A percentile compares a stretch with the other conserved stretches of the same genome.
Conservation (phyloP, 1,140 invertebrate species). For the Drosophila busckii region DNA sequence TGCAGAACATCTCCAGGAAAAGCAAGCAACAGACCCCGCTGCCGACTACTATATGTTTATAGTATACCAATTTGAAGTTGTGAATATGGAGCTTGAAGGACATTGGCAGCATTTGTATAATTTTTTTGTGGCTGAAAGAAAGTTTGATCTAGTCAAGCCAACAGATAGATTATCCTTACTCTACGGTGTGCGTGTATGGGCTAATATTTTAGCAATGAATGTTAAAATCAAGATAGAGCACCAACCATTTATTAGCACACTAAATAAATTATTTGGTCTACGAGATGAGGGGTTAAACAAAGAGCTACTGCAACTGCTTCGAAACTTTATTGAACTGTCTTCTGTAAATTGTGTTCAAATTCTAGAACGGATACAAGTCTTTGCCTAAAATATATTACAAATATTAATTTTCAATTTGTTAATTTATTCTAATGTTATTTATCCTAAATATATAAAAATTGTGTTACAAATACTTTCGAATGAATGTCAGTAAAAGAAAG, state of each 20-base stretch:
- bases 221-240: constrained; percentile 1
- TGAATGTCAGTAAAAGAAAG: background rate
- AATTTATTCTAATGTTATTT: background rate
- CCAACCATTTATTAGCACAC: background rate
- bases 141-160: background rate
- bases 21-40: constrained; percentile 9
- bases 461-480: constrained; percentile 2
- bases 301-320: constrained; percentile 40
- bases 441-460: constrained; percentile 9
- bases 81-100: background rate
- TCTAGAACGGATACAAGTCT: constrained; percentile 23
- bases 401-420: constrained; percentile 28
- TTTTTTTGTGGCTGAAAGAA: constrained; percentile 12
- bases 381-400: constrained; percentile 7
- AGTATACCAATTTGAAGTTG: constrained; percentile 42
- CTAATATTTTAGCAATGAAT: constrained; percentile 43
- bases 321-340: constrained; percentile 21
- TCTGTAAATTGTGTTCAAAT: constrained; percentile 8
- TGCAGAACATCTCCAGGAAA: constrained; percentile 35
- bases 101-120: constrained; percentile 21
- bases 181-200: constrained; percentile 48
- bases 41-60: constrained; percentile 55
- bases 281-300: constrained; percentile 9
- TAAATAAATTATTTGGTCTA: constrained; percentile 51
- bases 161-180: constrained; percentile 8